Evolutionary conservation across 2,797 vertebrate genomes (phyloP), one percentile per base, ranked within the genome.

Genomic region (Megaceryle alcyon): DNA sequence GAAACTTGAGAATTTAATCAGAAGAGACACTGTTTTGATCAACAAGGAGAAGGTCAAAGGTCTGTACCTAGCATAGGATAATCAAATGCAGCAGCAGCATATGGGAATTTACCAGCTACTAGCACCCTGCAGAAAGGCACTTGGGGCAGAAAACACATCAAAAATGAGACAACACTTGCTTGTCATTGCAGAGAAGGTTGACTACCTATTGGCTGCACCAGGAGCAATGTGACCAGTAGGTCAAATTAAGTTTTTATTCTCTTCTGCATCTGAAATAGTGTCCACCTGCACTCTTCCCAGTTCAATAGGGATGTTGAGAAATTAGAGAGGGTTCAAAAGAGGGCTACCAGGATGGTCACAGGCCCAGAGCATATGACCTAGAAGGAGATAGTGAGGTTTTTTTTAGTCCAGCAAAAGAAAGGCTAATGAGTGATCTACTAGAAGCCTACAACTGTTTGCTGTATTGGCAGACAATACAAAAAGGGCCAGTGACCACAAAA

Each of bases 61-160:
- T 90, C 44, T 81, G 31, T 20, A 44, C 20, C 44, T 28, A 25
- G 41, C 41, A 46, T 12, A 8, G 18, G 6, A 82, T 33, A 70
- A 72, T 12, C 11, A 14, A 6, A 2, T 14, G 59, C 31, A 82
- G 33, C 31, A 75, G 37, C 26, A 71, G 5, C 28, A 35, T 12
- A 35, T 20, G 17, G 26, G 39, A 92, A 71, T 6, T 39, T 35
- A 28, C 10, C 1, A 0, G 28, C 12, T 79, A 44, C 0, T 2
- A 82, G n/a, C 3, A 12, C 9, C 18, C 48, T 84, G 46, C 23
- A 83, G 49, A 56, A 89, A 68, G 80, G 5, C 20, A 31, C 35
- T 7, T 46, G 13, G 23, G 31, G 9, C 31, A 71, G 25, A 86
- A 8, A 25, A 51, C 21, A 60, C 56, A 53, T 3, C 22, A 48